Conservation (phyloP, 30 jellyfish, hydroid and myxozoan species). For the Hydractinia symbiolongicarpus region DNA sequence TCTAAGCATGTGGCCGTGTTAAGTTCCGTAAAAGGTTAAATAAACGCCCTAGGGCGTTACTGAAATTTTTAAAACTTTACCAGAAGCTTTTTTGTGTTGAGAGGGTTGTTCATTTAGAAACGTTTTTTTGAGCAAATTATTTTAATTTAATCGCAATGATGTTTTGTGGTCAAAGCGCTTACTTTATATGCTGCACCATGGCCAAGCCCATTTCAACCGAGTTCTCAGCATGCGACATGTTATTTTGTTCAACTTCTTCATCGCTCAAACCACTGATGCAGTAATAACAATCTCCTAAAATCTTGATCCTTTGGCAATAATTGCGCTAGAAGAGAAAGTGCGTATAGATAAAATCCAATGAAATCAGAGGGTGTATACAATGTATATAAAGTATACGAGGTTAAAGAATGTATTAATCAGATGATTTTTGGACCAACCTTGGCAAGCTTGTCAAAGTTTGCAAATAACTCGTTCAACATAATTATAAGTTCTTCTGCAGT, state of each 20-base stretch:
- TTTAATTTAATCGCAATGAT: too few species aligned
- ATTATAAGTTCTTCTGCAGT: slow-evolving; percentile 91
- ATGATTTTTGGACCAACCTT: slow-evolving; percentile 42
- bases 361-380: too few species aligned
- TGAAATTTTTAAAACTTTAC: too few species aligned
- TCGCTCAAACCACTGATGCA: slow-evolving; percentile 87
- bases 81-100: too few species aligned
- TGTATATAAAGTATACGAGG: too few species aligned
- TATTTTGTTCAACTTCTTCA: slow-evolving; percentile 19
- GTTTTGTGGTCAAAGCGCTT: slow-evolving; percentile 5
- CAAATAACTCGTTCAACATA: slow-evolving; percentile 88
- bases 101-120: too few species aligned
- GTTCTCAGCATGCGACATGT: slow-evolving; percentile 52
- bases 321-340: slow-evolving; percentile 36
- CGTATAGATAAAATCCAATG: too few species aligned
- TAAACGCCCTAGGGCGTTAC: too few species aligned
- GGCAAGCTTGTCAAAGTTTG: slow-evolving; percentile 89
- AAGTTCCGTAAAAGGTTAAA: too few species aligned
- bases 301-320: slow-evolving; percentile 84
- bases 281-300: slow-evolving; percentile 94
- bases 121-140: too few species aligned
- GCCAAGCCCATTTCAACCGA: slow-evolving; percentile 94
- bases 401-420: background rate
- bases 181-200: slow-evolving; percentile 90
- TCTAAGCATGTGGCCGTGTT: too few species aligned